These are phyloP conservation scores for Prorops nasuta DNA, from an alignment of 1,140 invertebrate genomes.

Conservation along the genomic window DNA sequence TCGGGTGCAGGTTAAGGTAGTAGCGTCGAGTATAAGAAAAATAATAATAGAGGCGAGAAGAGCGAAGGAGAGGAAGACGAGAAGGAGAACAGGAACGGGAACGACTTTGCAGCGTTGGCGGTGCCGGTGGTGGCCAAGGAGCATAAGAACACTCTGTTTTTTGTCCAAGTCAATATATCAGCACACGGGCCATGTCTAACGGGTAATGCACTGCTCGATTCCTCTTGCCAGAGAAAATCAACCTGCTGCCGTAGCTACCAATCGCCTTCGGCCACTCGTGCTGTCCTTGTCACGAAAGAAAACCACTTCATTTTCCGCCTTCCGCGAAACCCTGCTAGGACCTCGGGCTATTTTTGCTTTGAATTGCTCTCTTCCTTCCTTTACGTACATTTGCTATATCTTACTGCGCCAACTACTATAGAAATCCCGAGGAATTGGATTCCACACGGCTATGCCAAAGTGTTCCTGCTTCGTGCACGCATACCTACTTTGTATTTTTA, in stretches of 20 bases:
- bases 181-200: constrained; percentile 52
- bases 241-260: constrained; percentile 19
- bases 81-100: no score
- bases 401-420: no score
- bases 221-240: constrained; percentile 28
- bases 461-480: no score
- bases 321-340: no score
- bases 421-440: no score
- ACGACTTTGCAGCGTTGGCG: constrained; percentile 21
- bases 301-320: constrained; percentile 35
- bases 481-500: no score
- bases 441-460: no score
- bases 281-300: constrained; percentile 32
- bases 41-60: not conserved
- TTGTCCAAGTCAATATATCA: constrained; percentile 53
- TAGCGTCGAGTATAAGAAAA: not conserved
- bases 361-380: no score
- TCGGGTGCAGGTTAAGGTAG: constrained; percentile 15
- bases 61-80: constrained; percentile 3
- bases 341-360: no score
- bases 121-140: constrained; percentile 29
- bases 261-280: constrained; percentile 20
- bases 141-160: constrained; percentile 49
- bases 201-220: constrained; percentile 48
- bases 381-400: no score